Base-by-base conservation (phyloP, 2,797 vertebrate species). In the Pseudochirops corinnae region DNA sequence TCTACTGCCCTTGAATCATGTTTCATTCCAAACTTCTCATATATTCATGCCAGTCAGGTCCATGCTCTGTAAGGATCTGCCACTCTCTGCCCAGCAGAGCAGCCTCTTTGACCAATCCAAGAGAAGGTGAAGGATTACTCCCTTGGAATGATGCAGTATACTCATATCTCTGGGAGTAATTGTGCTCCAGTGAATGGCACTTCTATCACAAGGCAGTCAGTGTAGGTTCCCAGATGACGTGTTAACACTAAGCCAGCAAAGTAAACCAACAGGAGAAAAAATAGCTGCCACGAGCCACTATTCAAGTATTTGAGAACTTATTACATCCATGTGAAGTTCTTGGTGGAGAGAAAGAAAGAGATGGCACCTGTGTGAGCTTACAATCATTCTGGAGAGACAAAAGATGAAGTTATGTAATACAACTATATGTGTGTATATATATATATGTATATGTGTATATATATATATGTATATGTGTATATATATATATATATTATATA, bases 191-290 rank as follows among this genome's bases (percentile, higher is more conserved):
- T 98, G 98, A 0, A 99, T 98, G 90, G 95, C 96, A 55, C 98
- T 98, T 94, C 98, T 98, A 97, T 99, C 99, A 97, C 99, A 99
- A 0, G 99, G 98, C 0, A 99, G 97, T 99, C 99, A 99, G 94
- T 98, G 99, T 10, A 99, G 93, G 94, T 98, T 98, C 1, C 99
- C 99, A 0, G 98, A 99, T 91, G 94, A 97, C 96, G 99, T 98
- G 95, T 99, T 99, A 53, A 99, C 98, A 93, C 94, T 99, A 31
- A 99, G 98, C 26, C 98, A 95, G 95, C 99, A 99, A 74, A 99
- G 99, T 99, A 92, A 46, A 57, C 31, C 31, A 62, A 62, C 4
- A 67, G 24, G 56, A 91, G 11, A 39, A 91, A 56, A 67, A 90
- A 28, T 31, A 6, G 5, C 9, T 92, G 3, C 29, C 56, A 14